Evolutionary conservation across 2,797 vertebrate genomes (phyloP).

Genomic region (Avahi laniger): DNA sequence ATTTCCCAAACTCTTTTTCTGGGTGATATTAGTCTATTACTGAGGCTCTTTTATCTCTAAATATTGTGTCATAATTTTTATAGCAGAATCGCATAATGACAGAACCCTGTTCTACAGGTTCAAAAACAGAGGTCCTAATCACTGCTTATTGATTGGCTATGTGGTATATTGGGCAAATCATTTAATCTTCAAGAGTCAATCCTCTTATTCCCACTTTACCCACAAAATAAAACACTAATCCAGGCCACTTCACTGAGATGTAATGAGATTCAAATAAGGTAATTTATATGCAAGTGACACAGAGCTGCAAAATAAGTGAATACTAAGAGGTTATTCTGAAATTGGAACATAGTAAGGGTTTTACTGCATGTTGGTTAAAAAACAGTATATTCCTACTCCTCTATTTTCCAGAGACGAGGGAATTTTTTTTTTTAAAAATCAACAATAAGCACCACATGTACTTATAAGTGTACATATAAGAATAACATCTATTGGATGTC

Average conservation of each 20-base stretch:
- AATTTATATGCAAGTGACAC: slow-evolving; percentile 2
- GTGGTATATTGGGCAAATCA: background rate
- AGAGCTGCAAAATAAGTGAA: slow-evolving; percentile 42
- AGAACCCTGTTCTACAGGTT: background rate
- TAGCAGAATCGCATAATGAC: background rate
- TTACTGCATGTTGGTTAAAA: background rate
- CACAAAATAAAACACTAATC: slow-evolving; percentile 10
- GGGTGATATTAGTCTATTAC: background rate
- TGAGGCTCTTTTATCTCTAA: background rate
- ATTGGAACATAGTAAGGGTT: background rate
- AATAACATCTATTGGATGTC: too few species aligned
- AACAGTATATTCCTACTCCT: background rate
- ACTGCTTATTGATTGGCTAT: background rate
- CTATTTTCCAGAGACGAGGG: background rate
- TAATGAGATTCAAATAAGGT: slow-evolving; percentile 37
- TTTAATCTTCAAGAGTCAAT: background rate
- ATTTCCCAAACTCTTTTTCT: background rate
- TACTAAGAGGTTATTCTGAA: slow-evolving; percentile 15
- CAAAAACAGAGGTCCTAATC: background rate
- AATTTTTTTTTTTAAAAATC: background rate
- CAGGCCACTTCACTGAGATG: slow-evolving; percentile 25
- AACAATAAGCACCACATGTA: too few species aligned
- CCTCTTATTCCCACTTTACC: slow-evolving; percentile 35
- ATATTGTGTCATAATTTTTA: slow-evolving; percentile 21
- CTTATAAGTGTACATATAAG: too few species aligned